These are phyloP conservation scores for Chrysodeixis includens DNA, from an alignment of 2,888 invertebrate genomes.

Conservation along the genomic window DNA sequence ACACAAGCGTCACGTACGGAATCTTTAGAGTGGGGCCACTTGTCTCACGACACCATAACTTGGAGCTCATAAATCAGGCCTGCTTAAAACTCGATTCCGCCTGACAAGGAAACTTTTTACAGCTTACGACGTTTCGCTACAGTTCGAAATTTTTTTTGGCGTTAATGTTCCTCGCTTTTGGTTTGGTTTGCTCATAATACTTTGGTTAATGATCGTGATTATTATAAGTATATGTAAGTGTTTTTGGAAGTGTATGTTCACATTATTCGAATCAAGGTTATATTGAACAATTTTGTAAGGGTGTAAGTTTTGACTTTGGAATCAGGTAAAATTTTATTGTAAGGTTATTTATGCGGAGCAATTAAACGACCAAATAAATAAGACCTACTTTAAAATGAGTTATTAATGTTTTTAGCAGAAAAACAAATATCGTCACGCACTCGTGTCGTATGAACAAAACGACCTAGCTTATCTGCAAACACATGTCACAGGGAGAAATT, in stretches of 20 bases:
- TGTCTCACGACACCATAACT: constrained; percentile 81
- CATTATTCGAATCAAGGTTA: background rate
- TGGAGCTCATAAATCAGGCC: constrained; percentile 80
- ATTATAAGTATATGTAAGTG: background rate
- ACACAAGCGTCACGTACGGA: constrained; percentile 73
- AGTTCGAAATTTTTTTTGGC: constrained; percentile 7
- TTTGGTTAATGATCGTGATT: background rate
- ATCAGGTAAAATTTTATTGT: background rate
- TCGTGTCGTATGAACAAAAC: constrained; percentile 66
- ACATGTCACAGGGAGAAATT: constrained; percentile 79
- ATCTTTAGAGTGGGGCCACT: constrained; percentile 69
- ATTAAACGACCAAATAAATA: no score
- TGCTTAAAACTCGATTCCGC: constrained; percentile 78
- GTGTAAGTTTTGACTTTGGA: no score
- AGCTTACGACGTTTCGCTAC: constrained; percentile 52
- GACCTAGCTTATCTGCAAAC: constrained; percentile 76
- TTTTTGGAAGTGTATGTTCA: background rate
- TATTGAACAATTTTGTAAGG: background rate
- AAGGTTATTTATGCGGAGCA: no score
- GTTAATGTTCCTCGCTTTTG: background rate
- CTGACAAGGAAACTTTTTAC: constrained; percentile 53
- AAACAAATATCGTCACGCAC: constrained; percentile 54
- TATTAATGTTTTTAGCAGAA: no score
- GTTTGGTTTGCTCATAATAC: background rate
- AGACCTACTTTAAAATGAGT: no score